Percentiles rank a stretch among this genome's conserved stretches.
Evolutionary conservation across 2,797 vertebrate species (phyloP).

Genomic region (Sebastes vulpes): DNA sequence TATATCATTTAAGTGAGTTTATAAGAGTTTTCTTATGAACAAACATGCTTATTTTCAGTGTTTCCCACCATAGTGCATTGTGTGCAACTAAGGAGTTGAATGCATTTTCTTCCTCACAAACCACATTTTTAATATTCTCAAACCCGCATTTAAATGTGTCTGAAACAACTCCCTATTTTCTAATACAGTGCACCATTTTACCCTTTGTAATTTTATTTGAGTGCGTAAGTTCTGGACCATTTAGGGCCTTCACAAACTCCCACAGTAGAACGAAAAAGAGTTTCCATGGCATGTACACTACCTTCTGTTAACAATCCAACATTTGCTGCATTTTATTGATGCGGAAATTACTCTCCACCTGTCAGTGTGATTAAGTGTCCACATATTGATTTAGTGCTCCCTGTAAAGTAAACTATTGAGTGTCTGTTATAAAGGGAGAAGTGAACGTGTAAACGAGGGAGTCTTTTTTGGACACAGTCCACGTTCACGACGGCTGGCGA

Average conservation of each 20-base stretch:
- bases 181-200: not conserved
- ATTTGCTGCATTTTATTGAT: not conserved
- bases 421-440: not conserved
- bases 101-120: not conserved
- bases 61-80: not conserved
- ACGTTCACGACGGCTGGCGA: not conserved
- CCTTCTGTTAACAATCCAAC: not conserved
- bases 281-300: not conserved
- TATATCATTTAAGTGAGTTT: not conserved
- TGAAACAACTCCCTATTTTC: not conserved
- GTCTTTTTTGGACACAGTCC: not conserved
- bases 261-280: not conserved
- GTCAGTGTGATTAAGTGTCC: not conserved
- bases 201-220: not conserved
- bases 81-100: not conserved
- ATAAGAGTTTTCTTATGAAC: not conserved
- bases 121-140: not conserved
- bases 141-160: not conserved
- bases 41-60: not conserved
- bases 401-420: not conserved
- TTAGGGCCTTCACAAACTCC: not conserved
- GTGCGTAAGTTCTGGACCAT: not conserved
- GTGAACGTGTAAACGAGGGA: not conserved
- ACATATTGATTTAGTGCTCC: not conserved
- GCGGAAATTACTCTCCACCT: not conserved